Evolutionary conservation across 1,140 invertebrate species (phyloP).

Genomic region (Drosophila grimshawi): DNA sequence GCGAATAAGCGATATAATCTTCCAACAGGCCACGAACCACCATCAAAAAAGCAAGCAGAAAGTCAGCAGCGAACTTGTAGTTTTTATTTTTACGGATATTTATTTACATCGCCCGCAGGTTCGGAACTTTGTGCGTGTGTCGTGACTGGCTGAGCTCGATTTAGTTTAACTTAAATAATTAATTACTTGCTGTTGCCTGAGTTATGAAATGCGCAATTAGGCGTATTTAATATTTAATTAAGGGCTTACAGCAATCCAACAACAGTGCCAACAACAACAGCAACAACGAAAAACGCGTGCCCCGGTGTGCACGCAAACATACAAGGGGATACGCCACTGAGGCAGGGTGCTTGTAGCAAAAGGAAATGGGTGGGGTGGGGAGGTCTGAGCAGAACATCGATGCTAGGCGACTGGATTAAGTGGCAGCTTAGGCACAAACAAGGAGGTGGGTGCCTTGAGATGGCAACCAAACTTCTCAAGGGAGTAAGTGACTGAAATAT

Average conservation of each 20-base stretch:
- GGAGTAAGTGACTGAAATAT: conserved; percentile 53
- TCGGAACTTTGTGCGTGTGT: conserved; percentile 57
- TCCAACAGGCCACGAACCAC: conserved; percentile 6
- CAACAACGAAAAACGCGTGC: conserved; percentile 47
- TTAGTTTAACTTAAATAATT: conserved; percentile 81
- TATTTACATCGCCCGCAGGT: conserved; percentile 37
- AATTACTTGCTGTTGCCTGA: conserved; percentile 77
- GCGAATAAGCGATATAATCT: neutral
- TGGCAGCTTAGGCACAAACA: conserved; percentile 74
- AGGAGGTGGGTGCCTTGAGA: conserved; percentile 20
- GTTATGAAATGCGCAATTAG: conserved; percentile 83
- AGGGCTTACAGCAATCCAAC: conserved; percentile 61
- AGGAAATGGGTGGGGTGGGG: neutral
- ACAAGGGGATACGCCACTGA: conserved; percentile 30
- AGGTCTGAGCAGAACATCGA: conserved; percentile 16
- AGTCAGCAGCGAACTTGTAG: conserved; percentile 12
- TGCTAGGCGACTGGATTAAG: conserved; percentile 77
- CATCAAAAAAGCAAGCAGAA: neutral
- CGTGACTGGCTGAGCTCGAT: conserved; percentile 68
- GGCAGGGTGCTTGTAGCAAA: conserved; percentile 13
- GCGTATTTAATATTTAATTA: conserved; percentile 81
- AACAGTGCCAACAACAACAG: conserved; percentile 13
- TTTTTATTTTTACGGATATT: conserved; percentile 43
- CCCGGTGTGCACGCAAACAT: conserved; percentile 54
- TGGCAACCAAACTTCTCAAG: conserved; percentile 19